phyloP scores from a whole-genome alignment of 2,797 vertebrate genomes.

The Pseudocheirus occidentalis region DNA sequence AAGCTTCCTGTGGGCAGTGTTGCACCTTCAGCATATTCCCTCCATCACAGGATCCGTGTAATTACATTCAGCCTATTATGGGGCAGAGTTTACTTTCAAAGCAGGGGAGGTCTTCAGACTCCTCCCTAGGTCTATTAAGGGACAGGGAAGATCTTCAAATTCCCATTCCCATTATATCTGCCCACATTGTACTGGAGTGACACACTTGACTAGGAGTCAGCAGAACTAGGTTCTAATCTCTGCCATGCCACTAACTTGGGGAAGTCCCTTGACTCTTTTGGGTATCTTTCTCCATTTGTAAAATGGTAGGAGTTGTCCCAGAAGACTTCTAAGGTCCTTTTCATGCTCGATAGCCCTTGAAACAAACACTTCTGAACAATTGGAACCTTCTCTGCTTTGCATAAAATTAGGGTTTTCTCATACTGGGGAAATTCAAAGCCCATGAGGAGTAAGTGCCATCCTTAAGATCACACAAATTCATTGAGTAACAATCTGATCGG shows the following conservation, averaged over 20 bases:
- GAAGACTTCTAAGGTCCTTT: background rate
- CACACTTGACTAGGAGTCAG: background rate
- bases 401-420: constrained; percentile 18
- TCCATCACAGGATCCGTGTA: too few species aligned
- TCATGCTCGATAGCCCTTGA: constrained; percentile 38
- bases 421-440: background rate
- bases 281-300: background rate
- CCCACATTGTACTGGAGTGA: constrained; percentile 15
- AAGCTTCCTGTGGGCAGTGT: too few species aligned
- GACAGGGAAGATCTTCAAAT: too few species aligned
- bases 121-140: too few species aligned
- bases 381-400: constrained; percentile 30
- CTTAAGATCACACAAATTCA: constrained; percentile 4
- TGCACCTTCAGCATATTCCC: too few species aligned
- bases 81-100: too few species aligned
- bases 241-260: background rate
- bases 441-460: constrained; percentile 31
- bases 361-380: constrained; percentile 57
- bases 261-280: background rate
- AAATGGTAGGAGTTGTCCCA: background rate
- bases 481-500: background rate
- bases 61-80: too few species aligned
- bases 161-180: background rate
- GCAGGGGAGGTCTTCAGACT: too few species aligned
- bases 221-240: background rate